These are phyloP conservation scores for Motacilla alba DNA, from an alignment of 2,113 vertebrate genomes.

Conservation along the genomic window DNA sequence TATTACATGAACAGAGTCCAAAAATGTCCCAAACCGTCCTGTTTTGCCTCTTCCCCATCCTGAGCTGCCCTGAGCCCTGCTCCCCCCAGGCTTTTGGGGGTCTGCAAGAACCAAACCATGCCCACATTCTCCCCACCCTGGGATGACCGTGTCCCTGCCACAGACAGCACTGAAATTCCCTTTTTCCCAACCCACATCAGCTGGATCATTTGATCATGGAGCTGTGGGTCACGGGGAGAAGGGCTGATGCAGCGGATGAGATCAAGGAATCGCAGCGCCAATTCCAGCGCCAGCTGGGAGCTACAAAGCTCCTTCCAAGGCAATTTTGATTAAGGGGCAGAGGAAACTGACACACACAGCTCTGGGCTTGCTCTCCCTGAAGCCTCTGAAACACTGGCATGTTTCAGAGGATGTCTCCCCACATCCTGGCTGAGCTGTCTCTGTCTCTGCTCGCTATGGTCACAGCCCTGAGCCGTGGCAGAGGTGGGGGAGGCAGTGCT, in stretches of 20 bases:
- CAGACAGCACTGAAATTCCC: not conserved
- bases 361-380: not conserved
- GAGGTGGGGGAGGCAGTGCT: not conserved
- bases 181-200: not conserved
- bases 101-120: not conserved
- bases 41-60: not conserved
- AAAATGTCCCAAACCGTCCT: not conserved
- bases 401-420: not conserved
- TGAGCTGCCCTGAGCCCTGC: not conserved
- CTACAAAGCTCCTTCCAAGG: not conserved
- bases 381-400: not conserved
- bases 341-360: not conserved
- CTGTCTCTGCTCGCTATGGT: accelerated
- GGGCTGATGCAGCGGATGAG: not conserved
- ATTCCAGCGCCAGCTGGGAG: not conserved
- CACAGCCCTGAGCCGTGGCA: accelerated
- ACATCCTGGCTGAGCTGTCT: accelerated
- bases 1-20: not conserved
- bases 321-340: not conserved
- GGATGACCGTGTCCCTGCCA: not conserved
- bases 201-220: not conserved
- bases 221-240: not conserved
- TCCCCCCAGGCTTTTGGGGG: not conserved
- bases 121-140: accelerated
- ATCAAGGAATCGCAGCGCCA: accelerated